These are phyloP conservation scores for Diplolepis rosae DNA, from an alignment of 2,888 invertebrate species.

Conservation along the genomic window DNA sequence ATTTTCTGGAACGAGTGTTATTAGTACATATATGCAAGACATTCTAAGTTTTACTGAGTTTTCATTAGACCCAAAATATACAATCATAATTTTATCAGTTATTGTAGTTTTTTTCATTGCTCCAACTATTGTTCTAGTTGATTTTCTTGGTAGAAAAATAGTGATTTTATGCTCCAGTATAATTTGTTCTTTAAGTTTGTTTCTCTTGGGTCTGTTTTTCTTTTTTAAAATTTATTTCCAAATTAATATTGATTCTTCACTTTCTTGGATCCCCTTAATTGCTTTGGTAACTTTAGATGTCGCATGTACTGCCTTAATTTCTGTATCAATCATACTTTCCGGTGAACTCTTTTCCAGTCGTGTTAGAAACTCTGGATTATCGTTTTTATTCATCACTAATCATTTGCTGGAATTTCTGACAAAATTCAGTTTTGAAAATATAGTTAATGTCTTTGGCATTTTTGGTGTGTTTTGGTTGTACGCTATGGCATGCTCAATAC, in stretches of 20 bases:
- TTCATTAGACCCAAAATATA: slow-evolving; percentile 74
- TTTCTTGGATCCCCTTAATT: slow-evolving; percentile 77
- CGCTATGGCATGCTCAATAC: slow-evolving; percentile 62
- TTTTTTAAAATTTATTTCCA: slow-evolving; percentile 74
- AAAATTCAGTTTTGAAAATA: slow-evolving; percentile 77
- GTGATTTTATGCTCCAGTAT: slow-evolving; percentile 75
- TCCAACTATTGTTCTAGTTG: slow-evolving; percentile 77
- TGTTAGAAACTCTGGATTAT: slow-evolving; percentile 80
- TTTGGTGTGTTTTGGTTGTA: slow-evolving; percentile 78
- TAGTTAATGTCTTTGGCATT: slow-evolving; percentile 76
- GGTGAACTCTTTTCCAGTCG: slow-evolving; percentile 80
- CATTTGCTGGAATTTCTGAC: slow-evolving; percentile 78
- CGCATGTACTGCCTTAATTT: slow-evolving; percentile 79
- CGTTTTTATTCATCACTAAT: slow-evolving; percentile 78
- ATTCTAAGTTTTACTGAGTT: slow-evolving; percentile 78
- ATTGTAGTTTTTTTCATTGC: slow-evolving; percentile 77
- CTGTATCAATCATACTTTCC: slow-evolving; percentile 79
- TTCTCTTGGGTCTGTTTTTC: slow-evolving; percentile 77
- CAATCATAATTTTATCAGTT: slow-evolving; percentile 76
- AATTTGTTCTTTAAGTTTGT: slow-evolving; percentile 76
- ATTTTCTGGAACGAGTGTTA: slow-evolving; percentile 78
- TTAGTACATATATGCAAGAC: slow-evolving; percentile 77
- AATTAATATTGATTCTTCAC: slow-evolving; percentile 73
- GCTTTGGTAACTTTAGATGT: slow-evolving; percentile 79
- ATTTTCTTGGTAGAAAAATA: slow-evolving; percentile 78